A percentile compares a stretch with the other conserved stretches of the same genome.
phyloP scores from a whole-genome alignment of 2,113 vertebrate genomes.

The Mionectes macconnelli region DNA sequence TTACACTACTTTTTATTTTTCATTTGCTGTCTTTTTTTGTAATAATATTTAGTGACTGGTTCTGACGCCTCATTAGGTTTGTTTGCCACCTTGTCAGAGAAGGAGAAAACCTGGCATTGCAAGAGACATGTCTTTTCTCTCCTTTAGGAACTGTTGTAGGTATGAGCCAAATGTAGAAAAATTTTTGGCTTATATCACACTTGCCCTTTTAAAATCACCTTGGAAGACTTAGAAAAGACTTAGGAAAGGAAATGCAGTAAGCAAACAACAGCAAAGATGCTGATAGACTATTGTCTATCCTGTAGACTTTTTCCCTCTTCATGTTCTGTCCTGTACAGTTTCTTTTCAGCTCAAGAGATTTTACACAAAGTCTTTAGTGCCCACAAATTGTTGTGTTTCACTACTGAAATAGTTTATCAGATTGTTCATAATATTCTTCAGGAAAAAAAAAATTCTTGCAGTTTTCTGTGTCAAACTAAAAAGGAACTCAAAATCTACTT shows the following conservation, averaged over 20 bases:
- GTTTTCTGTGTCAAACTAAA: not conserved
- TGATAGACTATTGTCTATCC: not conserved
- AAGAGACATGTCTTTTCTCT: not conserved
- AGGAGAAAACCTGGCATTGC: not conserved
- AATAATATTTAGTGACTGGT: not conserved
- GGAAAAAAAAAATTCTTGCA: rapidly evolving
- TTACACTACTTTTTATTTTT: not conserved
- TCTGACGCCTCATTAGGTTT: not conserved
- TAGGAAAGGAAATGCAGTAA: not conserved
- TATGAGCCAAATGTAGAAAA: not conserved
- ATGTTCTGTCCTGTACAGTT: not conserved
- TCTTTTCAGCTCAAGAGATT: not conserved
- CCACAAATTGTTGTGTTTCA: not conserved
- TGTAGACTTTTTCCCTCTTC: not conserved
- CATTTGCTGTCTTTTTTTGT: not conserved
- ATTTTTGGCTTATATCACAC: not conserved
- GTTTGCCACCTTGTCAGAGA: not conserved
- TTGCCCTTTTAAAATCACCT: not conserved
- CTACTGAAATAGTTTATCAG: not conserved
- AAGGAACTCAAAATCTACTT: not conserved
- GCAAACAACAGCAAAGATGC: not conserved
- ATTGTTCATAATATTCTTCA: not conserved
- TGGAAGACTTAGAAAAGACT: not conserved
- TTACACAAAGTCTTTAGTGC: not conserved
- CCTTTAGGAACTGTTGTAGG: not conserved